phyloP scores from a whole-genome alignment of 1,140 invertebrate genomes.

The Cotesia vestalis region DNA sequence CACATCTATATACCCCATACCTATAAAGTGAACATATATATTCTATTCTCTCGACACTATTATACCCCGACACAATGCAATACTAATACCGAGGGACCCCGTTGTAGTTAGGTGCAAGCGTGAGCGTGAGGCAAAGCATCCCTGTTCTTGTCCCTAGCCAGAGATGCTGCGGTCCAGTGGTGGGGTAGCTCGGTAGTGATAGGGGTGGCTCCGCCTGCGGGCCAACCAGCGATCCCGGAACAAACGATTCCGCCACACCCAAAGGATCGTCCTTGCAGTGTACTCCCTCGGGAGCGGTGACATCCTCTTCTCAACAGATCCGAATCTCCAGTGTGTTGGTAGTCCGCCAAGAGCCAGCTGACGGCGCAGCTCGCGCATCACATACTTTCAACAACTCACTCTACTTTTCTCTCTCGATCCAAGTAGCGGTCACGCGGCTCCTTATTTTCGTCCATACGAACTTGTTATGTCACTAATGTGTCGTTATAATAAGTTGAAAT shows the following conservation, averaged over 20 bases:
- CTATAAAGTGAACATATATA: too few species aligned
- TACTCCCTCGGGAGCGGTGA: slow-evolving; percentile 60
- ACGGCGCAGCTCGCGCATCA: slow-evolving; percentile 50
- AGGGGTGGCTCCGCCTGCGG: slow-evolving; percentile 65
- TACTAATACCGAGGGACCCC: too few species aligned
- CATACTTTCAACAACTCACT: slow-evolving; percentile 27
- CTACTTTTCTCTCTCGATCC: slow-evolving; percentile 15
- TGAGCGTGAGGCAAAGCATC: neutral
- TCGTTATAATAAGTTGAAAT: neutral
- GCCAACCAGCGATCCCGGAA: slow-evolving; percentile 61
- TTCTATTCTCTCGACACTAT: too few species aligned
- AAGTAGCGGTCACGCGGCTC: neutral
- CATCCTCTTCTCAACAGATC: slow-evolving; percentile 64
- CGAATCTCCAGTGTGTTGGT: slow-evolving; percentile 38
- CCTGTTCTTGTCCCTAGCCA: slow-evolving; percentile 2
- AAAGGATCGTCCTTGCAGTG: slow-evolving; percentile 52
- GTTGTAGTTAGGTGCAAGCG: too few species aligned
- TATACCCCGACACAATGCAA: too few species aligned
- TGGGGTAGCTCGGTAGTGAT: slow-evolving; percentile 46
- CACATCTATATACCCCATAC: too few species aligned
- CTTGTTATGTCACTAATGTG: neutral
- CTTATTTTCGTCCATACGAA: neutral
- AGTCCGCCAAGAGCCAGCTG: slow-evolving; percentile 65
- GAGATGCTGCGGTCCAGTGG: slow-evolving; percentile 51
- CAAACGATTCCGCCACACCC: slow-evolving; percentile 62